These are phyloP conservation scores for Dreissena polymorpha DNA, from an alignment of 1,140 invertebrate genomes.

Conservation along the genomic window DNA sequence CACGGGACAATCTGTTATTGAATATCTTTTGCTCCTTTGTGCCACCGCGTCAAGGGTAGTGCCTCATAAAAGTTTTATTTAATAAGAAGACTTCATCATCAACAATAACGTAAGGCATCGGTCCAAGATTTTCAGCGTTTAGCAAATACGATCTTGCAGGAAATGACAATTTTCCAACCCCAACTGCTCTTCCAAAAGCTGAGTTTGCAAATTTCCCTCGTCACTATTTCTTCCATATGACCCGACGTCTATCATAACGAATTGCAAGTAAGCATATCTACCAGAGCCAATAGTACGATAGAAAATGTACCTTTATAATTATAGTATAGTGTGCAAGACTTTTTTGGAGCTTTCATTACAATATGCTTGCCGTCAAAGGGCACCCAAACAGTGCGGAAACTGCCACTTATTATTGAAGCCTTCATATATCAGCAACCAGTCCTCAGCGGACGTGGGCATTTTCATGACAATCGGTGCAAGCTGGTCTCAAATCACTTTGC, in stretches of 20 bases:
- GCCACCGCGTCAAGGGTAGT: not conserved
- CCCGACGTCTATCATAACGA: no score
- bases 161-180: not conserved
- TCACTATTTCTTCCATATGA: no score
- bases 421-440: not conserved
- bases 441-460: not conserved
- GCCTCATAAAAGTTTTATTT: no score
- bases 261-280: constrained; percentile 1
- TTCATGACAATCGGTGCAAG: no score
- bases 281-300: constrained; percentile 1
- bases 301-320: constrained; percentile 11
- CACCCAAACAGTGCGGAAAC: constrained; percentile 8
- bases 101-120: no score
- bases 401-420: constrained; percentile 9
- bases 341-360: not conserved
- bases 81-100: no score
- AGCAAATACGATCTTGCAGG: not conserved
- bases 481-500: no score
- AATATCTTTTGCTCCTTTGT: constrained; percentile 11
- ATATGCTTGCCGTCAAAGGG: constrained; percentile 3
- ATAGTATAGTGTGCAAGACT: not conserved
- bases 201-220: not conserved
- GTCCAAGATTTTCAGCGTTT: not conserved
- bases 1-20: not conserved
- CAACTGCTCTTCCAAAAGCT: constrained; percentile 10